Base-by-base conservation (phyloP, 2,797 vertebrate species). In the Sebastes kiyomatsui region DNA sequence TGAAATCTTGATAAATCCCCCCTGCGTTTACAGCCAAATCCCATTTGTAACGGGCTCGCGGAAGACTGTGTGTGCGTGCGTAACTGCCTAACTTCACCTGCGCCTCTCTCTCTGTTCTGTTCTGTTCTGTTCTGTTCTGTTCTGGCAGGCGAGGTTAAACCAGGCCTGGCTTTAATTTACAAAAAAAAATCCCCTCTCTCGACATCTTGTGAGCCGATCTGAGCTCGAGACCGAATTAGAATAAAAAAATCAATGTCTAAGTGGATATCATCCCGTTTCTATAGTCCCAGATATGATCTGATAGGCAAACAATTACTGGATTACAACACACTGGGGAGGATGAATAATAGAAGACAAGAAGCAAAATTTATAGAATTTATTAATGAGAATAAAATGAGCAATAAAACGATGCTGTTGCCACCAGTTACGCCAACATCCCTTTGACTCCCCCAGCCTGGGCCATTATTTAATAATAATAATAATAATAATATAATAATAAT, bases 1-100 rank as follows among this genome's bases (percentile, higher is more conserved):
- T 97, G 96, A 98, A 97, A 97, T 95, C 96, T 95, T 93, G 95
- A 96, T 97, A 96, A 97, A 97, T 97, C 97, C 97, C 94, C 76
- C 94, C 94, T 94, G 92, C 96, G 95, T 96, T 96, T 96, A 94
- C 94, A 93, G 96, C 90, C 95, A 97, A 98, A 99, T 99, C 97
- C 97, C 96, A 97, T 98, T 98, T 96, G 96, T 96, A 96, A 96
- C 94, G 95, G 94, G 91, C 83, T 79, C 60, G 90, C 86, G 62
- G 67, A 88, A 86, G 67, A 56, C 72, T 82, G 82, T 72, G 77
- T 66, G 32, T 79, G 86, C 6, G 76, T 67, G 75, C 32, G 67
- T 62, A 67, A 60, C 35, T 27, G 72, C 14, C 32, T 18, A 20
- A 33, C 71, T 90, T 96, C 96, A 96, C 94, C 96, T 96, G 96